phyloP scores from a whole-genome alignment of 2,797 vertebrate species.

The Eurystomus glaucurus region DNA sequence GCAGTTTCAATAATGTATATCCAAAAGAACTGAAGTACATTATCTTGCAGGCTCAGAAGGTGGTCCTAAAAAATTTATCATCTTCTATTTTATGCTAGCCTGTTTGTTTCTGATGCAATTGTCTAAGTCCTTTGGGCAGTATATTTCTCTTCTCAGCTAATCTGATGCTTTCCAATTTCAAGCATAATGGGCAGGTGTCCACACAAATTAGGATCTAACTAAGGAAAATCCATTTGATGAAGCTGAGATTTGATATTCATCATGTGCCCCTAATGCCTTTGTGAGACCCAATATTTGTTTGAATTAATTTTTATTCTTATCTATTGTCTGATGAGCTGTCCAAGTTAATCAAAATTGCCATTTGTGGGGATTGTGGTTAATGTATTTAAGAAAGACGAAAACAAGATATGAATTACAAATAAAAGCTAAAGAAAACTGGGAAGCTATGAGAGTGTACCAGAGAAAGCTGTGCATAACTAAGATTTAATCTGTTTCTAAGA shows the following conservation, averaged over 20 bases:
- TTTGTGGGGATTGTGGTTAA: conserved; percentile 26
- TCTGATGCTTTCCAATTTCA: conserved; percentile 69
- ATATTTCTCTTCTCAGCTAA: conserved; percentile 48
- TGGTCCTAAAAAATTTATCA: conserved; percentile 81
- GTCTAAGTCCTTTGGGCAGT: conserved; percentile 53
- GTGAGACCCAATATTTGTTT: conserved; percentile 16
- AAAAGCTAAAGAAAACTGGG: background rate
- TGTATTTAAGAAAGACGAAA: conserved; percentile 32
- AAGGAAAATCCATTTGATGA: background rate
- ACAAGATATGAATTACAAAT: conserved; percentile 4
- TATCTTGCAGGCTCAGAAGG: conserved; percentile 74
- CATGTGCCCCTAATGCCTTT: background rate
- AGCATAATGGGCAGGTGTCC: conserved; percentile 60
- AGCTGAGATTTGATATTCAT: background rate
- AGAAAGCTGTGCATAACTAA: background rate
- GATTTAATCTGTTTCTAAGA: background rate
- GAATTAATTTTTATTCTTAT: conserved; percentile 51
- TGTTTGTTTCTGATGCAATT: conserved; percentile 74
- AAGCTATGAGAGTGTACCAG: background rate
- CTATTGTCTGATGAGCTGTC: conserved; percentile 40
- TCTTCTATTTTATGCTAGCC: conserved; percentile 67
- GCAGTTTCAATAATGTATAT: conserved; percentile 49
- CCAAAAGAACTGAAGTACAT: conserved; percentile 60
- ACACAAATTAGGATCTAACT: conserved; percentile 66
- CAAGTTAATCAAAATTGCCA: conserved; percentile 35